phyloP scores from a whole-genome alignment of 2,113 vertebrate genomes.

The Toxostoma redivivum region DNA sequence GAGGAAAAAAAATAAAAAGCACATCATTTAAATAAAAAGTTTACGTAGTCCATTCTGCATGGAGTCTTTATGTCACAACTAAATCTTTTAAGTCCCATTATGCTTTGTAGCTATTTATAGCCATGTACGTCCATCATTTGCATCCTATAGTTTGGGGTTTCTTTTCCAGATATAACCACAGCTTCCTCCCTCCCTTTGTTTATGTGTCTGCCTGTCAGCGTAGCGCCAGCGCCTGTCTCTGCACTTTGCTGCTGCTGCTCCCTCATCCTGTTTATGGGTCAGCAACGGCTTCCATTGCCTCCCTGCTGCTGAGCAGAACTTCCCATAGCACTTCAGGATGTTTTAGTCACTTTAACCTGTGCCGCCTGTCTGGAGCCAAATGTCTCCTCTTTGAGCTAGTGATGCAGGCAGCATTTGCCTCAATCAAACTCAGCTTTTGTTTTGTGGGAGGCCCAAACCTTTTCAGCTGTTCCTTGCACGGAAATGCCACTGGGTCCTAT shows the following conservation, averaged over 20 bases:
- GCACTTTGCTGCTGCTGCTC: slow-evolving; percentile 45
- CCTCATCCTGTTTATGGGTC: slow-evolving; percentile 76
- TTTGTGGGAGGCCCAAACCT: neutral
- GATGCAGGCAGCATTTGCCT: neutral
- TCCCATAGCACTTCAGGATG: slow-evolving; percentile 57
- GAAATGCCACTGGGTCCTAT: neutral
- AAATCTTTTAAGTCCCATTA: slow-evolving; percentile 14
- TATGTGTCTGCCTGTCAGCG: slow-evolving; percentile 60
- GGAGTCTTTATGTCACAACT: neutral
- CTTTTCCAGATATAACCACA: slow-evolving; percentile 61
- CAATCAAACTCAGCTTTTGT: neutral
- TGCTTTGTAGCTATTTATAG: slow-evolving; percentile 64
- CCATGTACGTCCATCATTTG: neutral
- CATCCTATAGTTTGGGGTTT: slow-evolving; percentile 57
- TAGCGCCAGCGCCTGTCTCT: slow-evolving; percentile 49
- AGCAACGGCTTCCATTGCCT: neutral
- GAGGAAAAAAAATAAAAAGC: neutral
- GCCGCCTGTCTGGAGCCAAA: slow-evolving; percentile 34
- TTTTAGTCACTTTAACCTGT: slow-evolving; percentile 36
- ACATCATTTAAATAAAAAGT: neutral
- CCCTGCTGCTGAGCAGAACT: neutral
- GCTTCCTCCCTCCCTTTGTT: slow-evolving; percentile 69
- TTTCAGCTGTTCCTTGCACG: neutral
- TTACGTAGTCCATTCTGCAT: neutral
- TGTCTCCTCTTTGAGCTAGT: neutral